phyloP scores from a whole-genome alignment of 2,113 vertebrate genomes.

The Accipiter virgatus region DNA sequence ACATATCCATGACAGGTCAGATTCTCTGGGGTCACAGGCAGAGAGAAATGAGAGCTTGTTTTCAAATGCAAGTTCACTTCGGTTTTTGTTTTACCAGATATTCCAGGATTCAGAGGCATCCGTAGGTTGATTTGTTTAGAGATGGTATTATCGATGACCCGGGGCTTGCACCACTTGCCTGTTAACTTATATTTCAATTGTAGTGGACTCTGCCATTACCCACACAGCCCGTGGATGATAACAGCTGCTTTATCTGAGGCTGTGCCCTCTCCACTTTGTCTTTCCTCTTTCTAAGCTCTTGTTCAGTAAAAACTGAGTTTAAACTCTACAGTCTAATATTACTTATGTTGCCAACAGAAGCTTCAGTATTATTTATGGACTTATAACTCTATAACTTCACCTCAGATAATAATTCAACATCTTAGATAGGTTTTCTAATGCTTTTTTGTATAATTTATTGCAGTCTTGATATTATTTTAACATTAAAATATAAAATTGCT shows the following conservation, averaged over 20 bases:
- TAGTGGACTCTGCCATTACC: not conserved
- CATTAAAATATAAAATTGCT: slow-evolving; percentile 46
- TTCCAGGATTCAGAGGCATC: not conserved
- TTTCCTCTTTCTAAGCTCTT: not conserved
- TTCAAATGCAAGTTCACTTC: not conserved
- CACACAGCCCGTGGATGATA: not conserved
- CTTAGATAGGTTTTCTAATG: slow-evolving; percentile 3
- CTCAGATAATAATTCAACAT: slow-evolving; percentile 48
- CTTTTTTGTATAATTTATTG: slow-evolving; percentile 22
- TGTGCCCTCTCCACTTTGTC: not conserved
- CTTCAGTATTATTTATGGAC: slow-evolving; percentile 62
- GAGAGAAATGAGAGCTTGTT: not conserved
- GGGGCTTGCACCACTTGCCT: not conserved
- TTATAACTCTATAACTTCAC: not conserved
- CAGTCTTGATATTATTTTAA: slow-evolving; percentile 49
- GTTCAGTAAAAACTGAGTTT: not conserved
- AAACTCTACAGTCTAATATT: not conserved
- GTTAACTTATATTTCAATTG: not conserved
- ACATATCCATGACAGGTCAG: not conserved
- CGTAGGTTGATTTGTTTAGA: not conserved
- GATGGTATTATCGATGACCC: not conserved
- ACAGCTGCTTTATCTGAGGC: not conserved
- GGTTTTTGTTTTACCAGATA: not conserved
- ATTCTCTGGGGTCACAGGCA: not conserved
- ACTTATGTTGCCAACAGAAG: slow-evolving; percentile 1